These are phyloP conservation scores for Nesospiza acunhae DNA, from an alignment of 2,113 vertebrate genomes.

Conservation along the genomic window DNA sequence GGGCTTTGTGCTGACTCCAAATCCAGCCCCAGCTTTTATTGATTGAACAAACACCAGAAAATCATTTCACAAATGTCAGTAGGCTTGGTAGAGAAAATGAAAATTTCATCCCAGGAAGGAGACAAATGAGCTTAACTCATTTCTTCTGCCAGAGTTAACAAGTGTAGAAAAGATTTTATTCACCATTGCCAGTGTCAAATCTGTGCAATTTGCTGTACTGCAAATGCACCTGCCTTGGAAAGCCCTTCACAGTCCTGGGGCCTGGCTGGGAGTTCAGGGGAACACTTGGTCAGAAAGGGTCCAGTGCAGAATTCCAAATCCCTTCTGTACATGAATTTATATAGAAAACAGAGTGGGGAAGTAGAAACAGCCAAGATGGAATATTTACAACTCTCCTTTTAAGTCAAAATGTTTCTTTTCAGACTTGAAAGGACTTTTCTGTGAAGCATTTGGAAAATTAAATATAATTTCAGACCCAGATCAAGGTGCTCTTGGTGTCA, in stretches of 20 bases:
- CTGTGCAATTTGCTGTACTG: not conserved
- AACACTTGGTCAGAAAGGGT: not conserved
- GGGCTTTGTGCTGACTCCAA: not conserved
- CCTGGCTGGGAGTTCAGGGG: not conserved
- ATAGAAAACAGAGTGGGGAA: not conserved
- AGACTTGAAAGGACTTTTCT: not conserved
- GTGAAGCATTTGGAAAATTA: not conserved
- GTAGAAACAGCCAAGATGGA: not conserved
- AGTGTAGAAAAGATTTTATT: constrained; percentile 19
- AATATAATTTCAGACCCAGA: not conserved
- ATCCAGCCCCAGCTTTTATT: constrained; percentile 24
- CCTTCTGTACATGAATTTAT: not conserved
- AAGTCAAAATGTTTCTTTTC: not conserved
- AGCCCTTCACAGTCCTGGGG: not conserved
- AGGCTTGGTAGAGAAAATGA: constrained; percentile 31
- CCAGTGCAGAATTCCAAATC: not conserved
- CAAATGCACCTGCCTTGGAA: not conserved
- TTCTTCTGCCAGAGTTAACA: constrained; percentile 34
- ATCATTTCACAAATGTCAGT: not conserved
- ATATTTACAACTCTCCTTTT: not conserved
- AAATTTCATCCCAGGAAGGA: constrained; percentile 20
- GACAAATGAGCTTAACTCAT: constrained; percentile 41
- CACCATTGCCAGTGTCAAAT: not conserved
- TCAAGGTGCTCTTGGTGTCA: not conserved
- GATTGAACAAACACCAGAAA: constrained; percentile 32